Evolutionary conservation across 2,113 vertebrate genomes (phyloP).

Genomic region (Burhinus bistriatus): DNA sequence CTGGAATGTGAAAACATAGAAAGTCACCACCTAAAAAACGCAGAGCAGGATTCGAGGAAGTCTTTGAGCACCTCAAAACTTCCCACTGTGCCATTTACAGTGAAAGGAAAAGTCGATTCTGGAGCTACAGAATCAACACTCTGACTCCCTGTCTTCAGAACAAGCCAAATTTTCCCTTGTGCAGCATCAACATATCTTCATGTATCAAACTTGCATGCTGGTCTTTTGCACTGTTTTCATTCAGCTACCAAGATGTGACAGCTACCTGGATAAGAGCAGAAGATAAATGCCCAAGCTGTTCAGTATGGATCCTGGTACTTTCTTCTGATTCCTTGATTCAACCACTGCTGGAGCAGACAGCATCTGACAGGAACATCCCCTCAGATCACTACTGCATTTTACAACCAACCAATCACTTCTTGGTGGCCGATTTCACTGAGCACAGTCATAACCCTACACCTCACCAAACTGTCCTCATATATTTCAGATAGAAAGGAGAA

Average conservation of each 20-base stretch:
- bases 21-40: not conserved
- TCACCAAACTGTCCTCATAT: not conserved
- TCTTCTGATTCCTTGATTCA: not conserved
- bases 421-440: not conserved
- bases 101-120: not conserved
- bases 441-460: not conserved
- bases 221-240: not conserved
- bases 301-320: not conserved
- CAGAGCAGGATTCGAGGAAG: not conserved
- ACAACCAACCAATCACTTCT: not conserved
- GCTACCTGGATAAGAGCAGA: not conserved
- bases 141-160: not conserved
- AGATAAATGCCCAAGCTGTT: not conserved
- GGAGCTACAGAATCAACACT: not conserved
- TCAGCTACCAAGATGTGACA: not conserved
- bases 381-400: not conserved
- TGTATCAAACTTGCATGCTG: not conserved
- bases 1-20: constrained; percentile 64
- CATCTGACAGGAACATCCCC: not conserved
- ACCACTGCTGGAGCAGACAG: not conserved
- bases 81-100: not conserved
- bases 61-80: not conserved
- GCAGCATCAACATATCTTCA: not conserved
- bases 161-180: not conserved
- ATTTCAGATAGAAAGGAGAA: not conserved